phyloP scores from a whole-genome alignment of 2,797 vertebrate genomes.

The Amniataba percoides region DNA sequence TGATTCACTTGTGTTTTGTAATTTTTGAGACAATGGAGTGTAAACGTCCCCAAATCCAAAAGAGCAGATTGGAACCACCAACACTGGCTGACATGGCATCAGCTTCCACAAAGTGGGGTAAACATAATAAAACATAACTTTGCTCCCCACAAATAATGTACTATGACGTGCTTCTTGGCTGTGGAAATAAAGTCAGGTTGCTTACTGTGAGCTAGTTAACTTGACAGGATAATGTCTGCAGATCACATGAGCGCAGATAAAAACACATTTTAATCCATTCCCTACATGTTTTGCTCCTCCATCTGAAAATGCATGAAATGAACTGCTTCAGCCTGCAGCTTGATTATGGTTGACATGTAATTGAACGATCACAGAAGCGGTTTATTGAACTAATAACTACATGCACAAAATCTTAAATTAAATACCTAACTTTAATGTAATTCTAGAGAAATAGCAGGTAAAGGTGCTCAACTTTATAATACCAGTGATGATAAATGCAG shows the following conservation, averaged over 20 bases:
- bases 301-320: neutral
- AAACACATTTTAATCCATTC: neutral
- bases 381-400: neutral
- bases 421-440: neutral
- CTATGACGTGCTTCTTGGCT: neutral
- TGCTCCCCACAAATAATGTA: neutral
- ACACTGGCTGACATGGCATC: neutral
- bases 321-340: neutral
- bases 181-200: neutral
- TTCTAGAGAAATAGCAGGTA: neutral
- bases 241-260: neutral
- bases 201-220: neutral
- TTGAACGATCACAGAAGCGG: neutral
- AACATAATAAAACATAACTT: neutral
- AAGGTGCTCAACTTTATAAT: neutral
- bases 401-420: neutral
- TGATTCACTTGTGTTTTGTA: neutral
- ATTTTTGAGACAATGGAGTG: neutral
- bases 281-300: neutral
- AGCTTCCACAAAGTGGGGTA: neutral
- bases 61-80: neutral
- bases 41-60: neutral
- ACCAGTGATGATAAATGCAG: slow-evolving; percentile 2
- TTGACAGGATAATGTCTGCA: neutral
- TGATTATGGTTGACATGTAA: neutral